Evolutionary conservation across 2,797 vertebrate species (phyloP), one percentile per base, ranked within the genome.

Genomic region (Pseudochromis fuscus): DNA sequence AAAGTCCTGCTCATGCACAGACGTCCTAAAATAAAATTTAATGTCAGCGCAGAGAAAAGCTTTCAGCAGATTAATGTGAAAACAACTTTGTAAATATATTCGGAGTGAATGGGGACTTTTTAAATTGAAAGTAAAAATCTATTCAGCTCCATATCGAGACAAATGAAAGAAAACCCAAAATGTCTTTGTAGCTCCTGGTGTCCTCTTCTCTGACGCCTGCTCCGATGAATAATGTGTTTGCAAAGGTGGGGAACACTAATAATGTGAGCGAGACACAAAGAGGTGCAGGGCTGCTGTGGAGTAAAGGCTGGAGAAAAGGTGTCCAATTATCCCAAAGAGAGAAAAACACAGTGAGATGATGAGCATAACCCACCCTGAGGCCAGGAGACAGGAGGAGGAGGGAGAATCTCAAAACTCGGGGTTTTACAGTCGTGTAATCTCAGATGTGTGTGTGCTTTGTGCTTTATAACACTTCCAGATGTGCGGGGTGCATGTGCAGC

Each of bases 281-380:
- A 64, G 61, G 53, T 13, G 0, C n/a, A 53, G 51, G 24, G 52
- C 62, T 62, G 49, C 61, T 23, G 59, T 37, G 38, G 35, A 71
- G 77, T 71, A 55, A 72, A 75, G 60, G 71, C 65, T 75, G 64
- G 7, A 18, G 75, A 79, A 44, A 81, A 82, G 71, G 79, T 82
- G 75, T 76, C 89, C 91, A 91, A 90, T 91, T 93, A 91, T 80
- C 48, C 51, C 46, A 68, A 61, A 75, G 60, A 84, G 66, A 82
- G 61, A 75, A 65, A 80, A 81, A 85, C 60, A 77, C 48, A 78
- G 66, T 52, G 8, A 12, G 80, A 79, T 72, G 69, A 85, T 75
- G 79, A 83, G 75, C 35, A 51, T 45, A 73, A 81, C 62, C 35
- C 74, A 50, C 67, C 89, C 78, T 24, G 28, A 78, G 85, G 89